phyloP scores from a whole-genome alignment of 2,888 invertebrate genomes.

The Julus scandinavius region DNA sequence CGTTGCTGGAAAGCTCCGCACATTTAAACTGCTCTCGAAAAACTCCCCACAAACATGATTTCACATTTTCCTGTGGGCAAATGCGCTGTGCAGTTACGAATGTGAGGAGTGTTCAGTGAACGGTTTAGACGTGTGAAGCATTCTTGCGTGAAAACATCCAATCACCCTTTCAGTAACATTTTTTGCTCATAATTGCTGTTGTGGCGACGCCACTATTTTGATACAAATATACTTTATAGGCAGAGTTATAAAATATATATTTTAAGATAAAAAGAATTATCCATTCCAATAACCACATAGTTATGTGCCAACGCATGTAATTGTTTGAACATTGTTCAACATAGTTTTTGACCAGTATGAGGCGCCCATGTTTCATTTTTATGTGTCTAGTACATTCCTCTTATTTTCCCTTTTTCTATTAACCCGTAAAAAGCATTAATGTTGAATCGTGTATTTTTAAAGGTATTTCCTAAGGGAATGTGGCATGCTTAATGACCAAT shows the following conservation, averaged over 20 bases:
- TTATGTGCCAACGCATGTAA: background rate
- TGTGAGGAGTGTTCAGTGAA: too few relatives aligned
- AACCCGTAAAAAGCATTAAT: conserved; percentile 1
- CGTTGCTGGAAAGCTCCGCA: too few relatives aligned
- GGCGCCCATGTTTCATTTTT: background rate
- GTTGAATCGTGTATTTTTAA: background rate
- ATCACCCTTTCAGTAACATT: background rate
- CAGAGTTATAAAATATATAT: background rate
- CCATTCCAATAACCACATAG: background rate
- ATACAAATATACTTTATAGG: background rate
- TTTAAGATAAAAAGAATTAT: background rate
- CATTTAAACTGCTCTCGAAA: too few relatives aligned
- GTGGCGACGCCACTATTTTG: background rate
- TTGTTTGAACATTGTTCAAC: background rate
- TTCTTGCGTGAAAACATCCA: background rate
- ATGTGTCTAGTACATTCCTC: background rate
- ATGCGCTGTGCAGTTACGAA: too few relatives aligned
- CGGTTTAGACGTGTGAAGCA: background rate
- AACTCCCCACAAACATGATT: too few relatives aligned
- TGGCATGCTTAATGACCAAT: background rate
- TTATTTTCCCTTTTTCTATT: background rate
- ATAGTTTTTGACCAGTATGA: background rate
- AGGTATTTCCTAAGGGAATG: background rate
- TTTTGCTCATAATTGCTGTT: background rate
- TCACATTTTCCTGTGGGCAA: too few relatives aligned